Evolutionary conservation across 2,113 vertebrate genomes (phyloP).

Genomic region (Sterrhoptilus dennistouni): DNA sequence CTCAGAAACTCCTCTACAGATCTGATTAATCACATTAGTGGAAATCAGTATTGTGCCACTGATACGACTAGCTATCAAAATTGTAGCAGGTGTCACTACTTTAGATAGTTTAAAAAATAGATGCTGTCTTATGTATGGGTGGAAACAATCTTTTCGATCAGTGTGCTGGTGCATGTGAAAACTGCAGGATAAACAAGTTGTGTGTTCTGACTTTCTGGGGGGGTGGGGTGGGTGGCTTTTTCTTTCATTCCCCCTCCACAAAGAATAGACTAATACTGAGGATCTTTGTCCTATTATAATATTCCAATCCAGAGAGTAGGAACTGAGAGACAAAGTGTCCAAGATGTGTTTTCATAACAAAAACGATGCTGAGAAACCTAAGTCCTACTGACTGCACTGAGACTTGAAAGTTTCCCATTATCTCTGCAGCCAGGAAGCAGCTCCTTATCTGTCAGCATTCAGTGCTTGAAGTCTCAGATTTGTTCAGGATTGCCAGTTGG

Average conservation of each 20-base stretch:
- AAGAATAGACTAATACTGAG: not conserved
- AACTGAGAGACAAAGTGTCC: not conserved
- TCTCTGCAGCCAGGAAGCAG: not conserved
- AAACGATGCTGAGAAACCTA: not conserved
- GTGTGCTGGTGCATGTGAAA: not conserved
- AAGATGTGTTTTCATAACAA: not conserved
- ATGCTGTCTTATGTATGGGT: not conserved
- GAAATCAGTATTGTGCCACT: not conserved
- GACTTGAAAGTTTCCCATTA: not conserved
- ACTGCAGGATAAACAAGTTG: not conserved
- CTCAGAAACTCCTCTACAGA: not conserved
- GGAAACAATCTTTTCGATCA: not conserved
- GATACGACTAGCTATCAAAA: not conserved
- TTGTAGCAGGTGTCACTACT: not conserved
- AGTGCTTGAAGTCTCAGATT: not conserved
- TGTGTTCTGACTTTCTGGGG: not conserved
- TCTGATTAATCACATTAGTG: not conserved
- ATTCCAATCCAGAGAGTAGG: not conserved
- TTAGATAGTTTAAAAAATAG: not conserved
- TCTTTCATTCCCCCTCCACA: not conserved
- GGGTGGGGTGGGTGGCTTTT: fast-evolving
- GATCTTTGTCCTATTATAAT: not conserved
- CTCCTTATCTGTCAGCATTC: not conserved
- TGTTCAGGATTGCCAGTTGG: not conserved
- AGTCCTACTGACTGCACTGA: not conserved